phyloP scores from a whole-genome alignment of 2,113 vertebrate genomes.

The Prinia subflava region DNA sequence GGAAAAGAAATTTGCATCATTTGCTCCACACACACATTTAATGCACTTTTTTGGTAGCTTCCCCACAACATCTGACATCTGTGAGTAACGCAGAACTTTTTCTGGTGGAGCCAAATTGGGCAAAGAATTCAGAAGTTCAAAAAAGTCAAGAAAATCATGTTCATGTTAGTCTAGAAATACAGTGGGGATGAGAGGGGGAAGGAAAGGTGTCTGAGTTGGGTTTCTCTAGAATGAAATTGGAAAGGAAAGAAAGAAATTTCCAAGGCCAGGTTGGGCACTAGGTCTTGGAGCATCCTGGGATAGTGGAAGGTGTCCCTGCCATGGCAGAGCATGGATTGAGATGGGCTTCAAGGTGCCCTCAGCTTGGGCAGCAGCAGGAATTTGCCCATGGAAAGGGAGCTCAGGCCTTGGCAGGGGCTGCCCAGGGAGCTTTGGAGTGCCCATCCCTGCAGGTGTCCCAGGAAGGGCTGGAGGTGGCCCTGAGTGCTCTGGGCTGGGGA shows the following conservation, averaged over 20 bases:
- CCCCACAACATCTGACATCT: not conserved
- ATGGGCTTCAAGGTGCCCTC: not conserved
- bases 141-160: not conserved
- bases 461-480: not conserved
- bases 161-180: not conserved
- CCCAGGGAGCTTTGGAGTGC: not conserved
- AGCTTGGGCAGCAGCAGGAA: fast-evolving
- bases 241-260: not conserved
- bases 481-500: not conserved
- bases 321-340: not conserved
- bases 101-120: not conserved
- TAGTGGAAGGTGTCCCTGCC: not conserved
- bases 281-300: not conserved
- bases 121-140: not conserved
- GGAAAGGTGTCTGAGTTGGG: not conserved
- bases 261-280: not conserved
- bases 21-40: not conserved
- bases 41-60: not conserved
- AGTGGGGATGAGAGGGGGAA: not conserved
- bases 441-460: not conserved
- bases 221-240: not conserved
- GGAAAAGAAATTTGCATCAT: not conserved
- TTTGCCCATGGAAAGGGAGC: not conserved
- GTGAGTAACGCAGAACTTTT: not conserved
- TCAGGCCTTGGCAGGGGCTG: not conserved